Base-by-base conservation (phyloP, 2,888 invertebrate genomes). In the Ochlodes sylvanus region DNA sequence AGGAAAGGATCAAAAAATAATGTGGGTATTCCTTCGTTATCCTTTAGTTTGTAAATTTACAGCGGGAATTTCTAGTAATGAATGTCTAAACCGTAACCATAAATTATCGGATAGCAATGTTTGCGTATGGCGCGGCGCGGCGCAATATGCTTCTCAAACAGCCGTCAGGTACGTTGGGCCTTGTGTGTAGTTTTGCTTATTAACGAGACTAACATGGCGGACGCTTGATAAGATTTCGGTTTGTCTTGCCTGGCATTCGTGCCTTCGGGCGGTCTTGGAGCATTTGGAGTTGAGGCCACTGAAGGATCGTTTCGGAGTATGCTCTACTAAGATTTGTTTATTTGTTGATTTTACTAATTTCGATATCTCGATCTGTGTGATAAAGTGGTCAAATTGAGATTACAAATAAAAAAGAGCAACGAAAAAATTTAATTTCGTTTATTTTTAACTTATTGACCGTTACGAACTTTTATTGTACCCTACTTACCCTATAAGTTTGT, bases 181-280 rank as follows among this genome's bases (percentile, higher is more conserved):
- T 82, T 85, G 89, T 91, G 89, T 89, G 86, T 84, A 92, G 89
- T 90, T 92, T 92, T 92, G 91, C 90, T 92, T 92, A 92, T 92
- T 92, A 92, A 90, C 88, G 82, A 88, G 78, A 83, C 87, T 86
- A 91, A 89, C 85, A 90, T 88, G 90, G 91, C 88, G 81, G 85
- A 77, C 85, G 87, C 83, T 88, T 89, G 92, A 88, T 92, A 92
- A 92, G 92, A 92, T 92, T 92, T 90, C 76, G 86, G 92, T 89
- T 91, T 89, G 92, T 91, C 91, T 93, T 92, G 88, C 87, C 81
- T 84, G 77, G 80, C 77, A 81, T 89, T 88, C 92, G 92, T 92
- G 93, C 92, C 91, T 85, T 72, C 82, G 78, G 88, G 88, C 85
- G 79, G 83, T 81, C 85, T 80, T 80, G 75, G 85, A 87, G 92